phyloP scores from a whole-genome alignment of 2,888 invertebrate species.

The Sussaba pulchella region DNA sequence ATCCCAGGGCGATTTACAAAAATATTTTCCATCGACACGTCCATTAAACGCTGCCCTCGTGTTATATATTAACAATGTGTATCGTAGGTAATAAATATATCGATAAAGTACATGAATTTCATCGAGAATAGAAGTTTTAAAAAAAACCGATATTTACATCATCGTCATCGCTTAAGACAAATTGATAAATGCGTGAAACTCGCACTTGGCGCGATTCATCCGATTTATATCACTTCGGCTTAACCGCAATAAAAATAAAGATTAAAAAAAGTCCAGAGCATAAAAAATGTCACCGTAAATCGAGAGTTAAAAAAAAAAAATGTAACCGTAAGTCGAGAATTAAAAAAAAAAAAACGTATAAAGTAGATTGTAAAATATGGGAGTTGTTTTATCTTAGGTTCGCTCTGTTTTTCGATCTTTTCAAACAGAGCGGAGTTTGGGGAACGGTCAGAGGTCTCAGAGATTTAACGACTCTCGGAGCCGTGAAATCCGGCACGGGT shows the following conservation, averaged over 20 bases:
- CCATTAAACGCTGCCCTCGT: background rate
- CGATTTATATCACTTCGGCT: too few species aligned
- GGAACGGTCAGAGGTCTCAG: slow-evolving; percentile 87
- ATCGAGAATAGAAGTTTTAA: background rate
- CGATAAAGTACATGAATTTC: slow-evolving; percentile 8
- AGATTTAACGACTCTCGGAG: too few species aligned
- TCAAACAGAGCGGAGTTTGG: slow-evolving; percentile 85
- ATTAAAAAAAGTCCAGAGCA: too few species aligned
- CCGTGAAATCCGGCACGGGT: too few species aligned
- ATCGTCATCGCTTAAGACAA: slow-evolving; percentile 12
- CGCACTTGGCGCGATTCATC: too few species aligned
- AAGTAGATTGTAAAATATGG: background rate
- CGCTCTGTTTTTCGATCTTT: slow-evolving; percentile 18
- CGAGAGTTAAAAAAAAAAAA: too few species aligned
- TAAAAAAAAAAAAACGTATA: background rate
- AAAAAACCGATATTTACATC: too few species aligned
- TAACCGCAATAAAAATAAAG: too few species aligned
- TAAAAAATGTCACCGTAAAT: too few species aligned
- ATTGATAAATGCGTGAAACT: too few species aligned
- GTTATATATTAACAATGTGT: background rate
- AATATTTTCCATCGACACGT: slow-evolving; percentile 14
- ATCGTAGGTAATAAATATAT: slow-evolving; percentile 7
- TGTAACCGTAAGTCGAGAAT: too few species aligned
- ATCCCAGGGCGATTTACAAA: background rate
- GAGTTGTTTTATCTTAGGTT: background rate